Base-by-base conservation (phyloP, 2,888 invertebrate species). In the Phaedon cochleariae region DNA sequence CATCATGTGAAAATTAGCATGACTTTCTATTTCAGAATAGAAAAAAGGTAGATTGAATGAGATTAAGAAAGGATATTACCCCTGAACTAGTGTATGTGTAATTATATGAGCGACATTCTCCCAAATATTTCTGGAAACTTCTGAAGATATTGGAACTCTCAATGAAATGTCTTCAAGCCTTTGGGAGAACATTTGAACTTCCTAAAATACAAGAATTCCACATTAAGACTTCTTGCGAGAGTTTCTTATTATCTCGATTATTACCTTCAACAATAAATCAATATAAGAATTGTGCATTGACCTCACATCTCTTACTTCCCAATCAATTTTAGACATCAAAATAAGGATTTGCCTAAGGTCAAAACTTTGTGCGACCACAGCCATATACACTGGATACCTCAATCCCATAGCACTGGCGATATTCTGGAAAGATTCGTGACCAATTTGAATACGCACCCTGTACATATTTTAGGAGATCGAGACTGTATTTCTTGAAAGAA, bases 221-320 rank as follows among this genome's bases (percentile, higher is more conserved):
- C n/a, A n/a, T n/a, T n/a, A n/a, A n/a, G n/a, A n/a, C n/a, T n/a
- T n/a, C n/a, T n/a, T n/a, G n/a, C n/a, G n/a, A n/a, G n/a, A n/a
- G n/a, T n/a, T n/a, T n/a, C n/a, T n/a, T n/a, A n/a, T n/a, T n/a
- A n/a, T n/a, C n/a, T n/a, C n/a, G 41, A 80, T 18, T 20, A 83
- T 80, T 82, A 90, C 90, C 80, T 85, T 83, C 37, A 92, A 86
- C 54, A 95, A 85, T 79, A 90, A 87, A 75, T 95, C 94, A 10
- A 95, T 90, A 80, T 99, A 99, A 1, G 88, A 85, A 79, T 95
- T 97, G 80, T 99, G 97, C 76, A 97, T 94, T 0, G 94, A 95
- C 84, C 95, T 95, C 0, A 99, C 95, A 76, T 95, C 96, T 85
- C 95, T 95, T 65, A 98, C 90, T 84, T 96, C 90, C 98, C 98